phyloP scores from a whole-genome alignment of 2,888 invertebrate genomes.

The Endomychus coccineus region DNA sequence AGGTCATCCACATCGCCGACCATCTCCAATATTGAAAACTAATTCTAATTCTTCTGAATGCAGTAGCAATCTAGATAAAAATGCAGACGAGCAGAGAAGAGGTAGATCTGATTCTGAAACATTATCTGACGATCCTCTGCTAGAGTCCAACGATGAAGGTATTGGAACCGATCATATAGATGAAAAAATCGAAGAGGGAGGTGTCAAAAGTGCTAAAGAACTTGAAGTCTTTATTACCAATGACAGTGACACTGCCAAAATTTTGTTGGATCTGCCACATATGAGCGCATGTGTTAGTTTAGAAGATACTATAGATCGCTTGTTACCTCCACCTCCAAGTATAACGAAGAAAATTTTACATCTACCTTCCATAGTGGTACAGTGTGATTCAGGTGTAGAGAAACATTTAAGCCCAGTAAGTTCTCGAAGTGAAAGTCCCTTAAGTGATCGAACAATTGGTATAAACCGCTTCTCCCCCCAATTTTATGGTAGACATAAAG shows the following conservation, averaged over 20 bases:
- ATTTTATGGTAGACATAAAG: slow-evolving; percentile 60
- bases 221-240: slow-evolving; percentile 46
- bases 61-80: slow-evolving; percentile 22
- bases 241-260: slow-evolving; percentile 39
- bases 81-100: slow-evolving; percentile 46
- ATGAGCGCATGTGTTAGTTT: slow-evolving; percentile 52
- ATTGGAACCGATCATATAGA: slow-evolving; percentile 65
- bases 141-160: slow-evolving; percentile 71
- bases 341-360: slow-evolving; percentile 46
- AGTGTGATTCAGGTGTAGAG: slow-evolving; percentile 41
- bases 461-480: slow-evolving; percentile 63
- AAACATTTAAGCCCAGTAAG: slow-evolving; percentile 60
- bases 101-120: slow-evolving; percentile 69
- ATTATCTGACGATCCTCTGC: slow-evolving; percentile 60
- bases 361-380: slow-evolving; percentile 55
- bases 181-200: slow-evolving; percentile 65
- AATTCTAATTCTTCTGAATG: slow-evolving; percentile 35
- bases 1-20: slow-evolving; percentile 42
- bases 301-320: slow-evolving; percentile 47
- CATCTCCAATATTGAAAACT: slow-evolving; percentile 56
- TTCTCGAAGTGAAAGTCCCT: slow-evolving; percentile 70
- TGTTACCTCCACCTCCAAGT: slow-evolving; percentile 25
- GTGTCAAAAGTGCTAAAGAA: slow-evolving; percentile 59
- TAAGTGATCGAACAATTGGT: slow-evolving; percentile 62
- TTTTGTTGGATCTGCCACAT: slow-evolving; percentile 46